These are phyloP conservation scores for Bubo bubo DNA, from an alignment of 2,113 vertebrate genomes.

Conservation along the genomic window DNA sequence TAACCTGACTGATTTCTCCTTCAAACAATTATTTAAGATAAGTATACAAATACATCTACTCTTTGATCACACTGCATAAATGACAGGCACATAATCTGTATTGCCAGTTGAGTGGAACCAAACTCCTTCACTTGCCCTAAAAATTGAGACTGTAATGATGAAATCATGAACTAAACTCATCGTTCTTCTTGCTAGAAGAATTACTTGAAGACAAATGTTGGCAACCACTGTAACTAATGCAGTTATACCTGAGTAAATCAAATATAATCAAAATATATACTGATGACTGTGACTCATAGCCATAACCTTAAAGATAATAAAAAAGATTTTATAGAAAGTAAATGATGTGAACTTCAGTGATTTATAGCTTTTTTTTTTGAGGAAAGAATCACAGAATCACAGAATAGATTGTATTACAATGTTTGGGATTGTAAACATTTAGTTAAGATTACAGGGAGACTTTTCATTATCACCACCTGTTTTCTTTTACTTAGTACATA, in stretches of 20 bases:
- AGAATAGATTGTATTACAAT: background rate
- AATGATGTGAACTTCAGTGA: conserved; percentile 63
- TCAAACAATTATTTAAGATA: conserved; percentile 70
- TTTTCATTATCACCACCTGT: background rate
- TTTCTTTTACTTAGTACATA: background rate
- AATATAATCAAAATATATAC: conserved; percentile 73
- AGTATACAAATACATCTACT: conserved; percentile 72
- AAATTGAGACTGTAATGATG: conserved; percentile 73
- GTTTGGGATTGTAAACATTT: background rate
- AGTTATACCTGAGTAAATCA: conserved; percentile 80
- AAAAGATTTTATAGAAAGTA: conserved; percentile 61
- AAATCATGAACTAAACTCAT: conserved; percentile 69
- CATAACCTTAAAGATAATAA: conserved; percentile 64
- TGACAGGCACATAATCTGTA: conserved; percentile 67
- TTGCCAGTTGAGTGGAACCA: conserved; percentile 76
- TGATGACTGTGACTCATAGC: conserved; percentile 67
- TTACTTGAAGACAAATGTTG: conserved; percentile 78
- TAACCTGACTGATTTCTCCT: conserved; percentile 67
- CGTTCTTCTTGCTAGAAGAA: conserved; percentile 67
- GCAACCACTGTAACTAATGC: conserved; percentile 78
- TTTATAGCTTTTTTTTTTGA: conserved; percentile 25
- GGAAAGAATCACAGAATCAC: background rate
- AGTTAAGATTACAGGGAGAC: background rate
- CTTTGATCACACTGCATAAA: conserved; percentile 58
- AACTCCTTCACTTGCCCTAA: conserved; percentile 74